phyloP scores from a whole-genome alignment of 2,888 invertebrate species.

The Belgica antarctica region DNA sequence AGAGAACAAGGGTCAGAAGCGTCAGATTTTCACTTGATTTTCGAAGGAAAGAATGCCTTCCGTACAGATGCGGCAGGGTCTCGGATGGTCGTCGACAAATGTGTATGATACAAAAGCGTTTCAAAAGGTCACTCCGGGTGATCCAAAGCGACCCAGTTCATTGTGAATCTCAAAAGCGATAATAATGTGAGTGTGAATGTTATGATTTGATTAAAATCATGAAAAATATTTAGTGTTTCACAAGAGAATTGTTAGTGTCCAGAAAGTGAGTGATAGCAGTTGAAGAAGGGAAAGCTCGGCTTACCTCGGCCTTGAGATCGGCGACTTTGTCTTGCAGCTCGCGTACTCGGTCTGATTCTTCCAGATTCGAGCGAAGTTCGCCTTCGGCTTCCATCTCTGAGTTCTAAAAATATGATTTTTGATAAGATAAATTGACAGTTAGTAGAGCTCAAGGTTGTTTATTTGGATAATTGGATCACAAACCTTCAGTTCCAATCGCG shows the following conservation, averaged over 20 bases:
- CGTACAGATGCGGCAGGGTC: no score
- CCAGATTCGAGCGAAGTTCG: slow-evolving; percentile 80
- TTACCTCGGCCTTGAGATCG: slow-evolving; percentile 90
- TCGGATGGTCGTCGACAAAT: not conserved
- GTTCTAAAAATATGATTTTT: slow-evolving; percentile 62
- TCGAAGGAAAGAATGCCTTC: not conserved
- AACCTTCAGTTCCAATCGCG: slow-evolving; percentile 88
- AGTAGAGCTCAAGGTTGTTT: no score
- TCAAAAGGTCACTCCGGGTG: not conserved
- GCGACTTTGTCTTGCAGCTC: slow-evolving; percentile 91
- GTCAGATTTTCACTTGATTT: no score
- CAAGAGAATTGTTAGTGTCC: not conserved
- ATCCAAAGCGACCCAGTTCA: not conserved
- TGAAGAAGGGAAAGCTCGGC: no score
- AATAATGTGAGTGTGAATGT: slow-evolving; percentile 13
- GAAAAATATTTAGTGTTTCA: slow-evolving; percentile 4
- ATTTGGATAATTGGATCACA: no score
- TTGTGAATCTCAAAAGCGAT: not conserved
- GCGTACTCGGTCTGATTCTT: slow-evolving; percentile 80
- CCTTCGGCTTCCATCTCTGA: slow-evolving; percentile 93
- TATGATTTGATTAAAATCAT: not conserved
- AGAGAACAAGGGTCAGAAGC: slow-evolving; percentile 10
- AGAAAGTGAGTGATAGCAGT: not conserved
- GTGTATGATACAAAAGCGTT: not conserved
- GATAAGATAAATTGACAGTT: not conserved